Conservation (phyloP, 2,797 vertebrate species). For the Tangara arthus region DNA sequence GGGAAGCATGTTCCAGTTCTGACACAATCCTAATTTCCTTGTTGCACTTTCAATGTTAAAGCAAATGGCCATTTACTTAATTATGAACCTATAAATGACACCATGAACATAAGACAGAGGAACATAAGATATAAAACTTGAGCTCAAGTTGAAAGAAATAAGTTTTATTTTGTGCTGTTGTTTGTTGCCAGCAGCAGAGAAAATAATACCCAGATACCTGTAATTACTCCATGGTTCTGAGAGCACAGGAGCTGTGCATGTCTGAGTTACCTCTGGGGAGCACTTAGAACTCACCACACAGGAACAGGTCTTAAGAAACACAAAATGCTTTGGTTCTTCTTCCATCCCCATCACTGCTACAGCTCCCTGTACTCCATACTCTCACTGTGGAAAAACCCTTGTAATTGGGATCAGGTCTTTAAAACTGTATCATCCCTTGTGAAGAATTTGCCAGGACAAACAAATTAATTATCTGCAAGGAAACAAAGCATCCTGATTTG, state of each 20-base stretch:
- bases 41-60: background rate
- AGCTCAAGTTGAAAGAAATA: background rate
- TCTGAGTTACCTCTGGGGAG: background rate
- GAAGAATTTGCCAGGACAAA: background rate
- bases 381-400: background rate
- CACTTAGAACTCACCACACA: background rate
- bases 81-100: background rate
- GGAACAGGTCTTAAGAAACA: background rate
- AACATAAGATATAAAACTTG: background rate
- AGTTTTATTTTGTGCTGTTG: background rate
- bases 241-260: background rate
- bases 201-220: background rate
- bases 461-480: background rate
- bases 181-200: background rate
- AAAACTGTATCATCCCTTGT: background rate
- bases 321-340: background rate
- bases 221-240: background rate
- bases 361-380: background rate
- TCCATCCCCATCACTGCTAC: background rate
- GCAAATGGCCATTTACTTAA: background rate
- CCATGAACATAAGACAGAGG: background rate
- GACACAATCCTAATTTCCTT: background rate
- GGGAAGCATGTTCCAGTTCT: background rate
- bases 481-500: background rate
- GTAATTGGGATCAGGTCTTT: background rate